These are phyloP conservation scores for Busseola fusca DNA, from an alignment of 2,888 invertebrate genomes.

Conservation along the genomic window DNA sequence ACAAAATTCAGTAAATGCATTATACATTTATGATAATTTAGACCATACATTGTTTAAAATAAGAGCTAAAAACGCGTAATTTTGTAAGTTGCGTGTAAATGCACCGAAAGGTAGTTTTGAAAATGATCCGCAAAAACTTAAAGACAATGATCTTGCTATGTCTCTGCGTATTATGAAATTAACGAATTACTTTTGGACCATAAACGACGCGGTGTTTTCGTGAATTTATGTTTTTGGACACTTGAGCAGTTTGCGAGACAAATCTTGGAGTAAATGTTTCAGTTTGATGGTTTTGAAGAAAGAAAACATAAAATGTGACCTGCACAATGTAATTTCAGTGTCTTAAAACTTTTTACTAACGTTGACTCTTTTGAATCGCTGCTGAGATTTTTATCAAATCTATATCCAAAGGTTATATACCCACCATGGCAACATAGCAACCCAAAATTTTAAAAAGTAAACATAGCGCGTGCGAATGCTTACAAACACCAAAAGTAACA, in stretches of 20 bases:
- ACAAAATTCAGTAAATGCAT: conserved; percentile 57
- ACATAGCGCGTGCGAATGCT: conserved; percentile 65
- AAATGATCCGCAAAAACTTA: conserved; percentile 54
- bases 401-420: no score
- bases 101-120: conserved; percentile 44
- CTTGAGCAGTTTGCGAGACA: conserved; percentile 22
- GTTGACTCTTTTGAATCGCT: background rate
- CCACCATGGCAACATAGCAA: background rate
- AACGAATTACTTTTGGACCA: conserved; percentile 50
- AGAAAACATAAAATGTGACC: conserved; percentile 18
- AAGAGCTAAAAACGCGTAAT: conserved; percentile 46
- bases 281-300: conserved; percentile 43
- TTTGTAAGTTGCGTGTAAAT: conserved; percentile 28
- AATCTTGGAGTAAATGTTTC: conserved; percentile 17
- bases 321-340: background rate
- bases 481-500: conserved; percentile 65
- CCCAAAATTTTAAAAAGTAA: conserved; percentile 26
- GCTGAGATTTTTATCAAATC: background rate
- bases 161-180: conserved; percentile 57
- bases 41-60: conserved; percentile 47
- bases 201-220: conserved; percentile 49
- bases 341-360: conserved; percentile 21
- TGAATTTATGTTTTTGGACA: conserved; percentile 50
- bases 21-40: conserved; percentile 54
- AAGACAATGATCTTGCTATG: conserved; percentile 45